phyloP scores from a whole-genome alignment of 2,888 invertebrate genomes.

The Hydriomena furcata region DNA sequence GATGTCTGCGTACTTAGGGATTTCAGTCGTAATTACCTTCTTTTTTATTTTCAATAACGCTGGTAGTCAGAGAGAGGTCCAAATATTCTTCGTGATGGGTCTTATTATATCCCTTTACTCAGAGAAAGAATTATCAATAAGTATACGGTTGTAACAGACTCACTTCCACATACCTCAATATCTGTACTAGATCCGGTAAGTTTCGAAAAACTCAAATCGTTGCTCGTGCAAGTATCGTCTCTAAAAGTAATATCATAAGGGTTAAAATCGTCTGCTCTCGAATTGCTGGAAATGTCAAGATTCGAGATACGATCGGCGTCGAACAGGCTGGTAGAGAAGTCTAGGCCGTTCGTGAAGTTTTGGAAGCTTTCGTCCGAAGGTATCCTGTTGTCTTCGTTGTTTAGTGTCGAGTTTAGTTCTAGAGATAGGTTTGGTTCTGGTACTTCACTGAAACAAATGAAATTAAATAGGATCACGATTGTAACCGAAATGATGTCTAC shows the following conservation, averaged over 20 bases:
- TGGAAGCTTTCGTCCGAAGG: conserved; percentile 68
- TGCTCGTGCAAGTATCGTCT: conserved; percentile 44
- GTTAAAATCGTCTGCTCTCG: conserved; percentile 57
- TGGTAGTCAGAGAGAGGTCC: too few species aligned
- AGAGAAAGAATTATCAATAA: too few species aligned
- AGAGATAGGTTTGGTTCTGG: conserved; percentile 18
- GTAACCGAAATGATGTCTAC: too few species aligned
- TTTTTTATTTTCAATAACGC: too few species aligned
- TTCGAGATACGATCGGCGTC: conserved; percentile 61
- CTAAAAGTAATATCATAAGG: conserved; percentile 44
- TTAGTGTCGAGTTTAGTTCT: conserved; percentile 35
- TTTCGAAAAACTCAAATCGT: conserved; percentile 41
- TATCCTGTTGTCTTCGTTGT: conserved; percentile 51
- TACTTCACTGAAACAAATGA: conserved; percentile 22
- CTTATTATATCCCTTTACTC: too few species aligned
- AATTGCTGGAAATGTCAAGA: conserved; percentile 57
- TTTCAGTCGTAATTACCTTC: too few species aligned
- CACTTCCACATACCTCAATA: conserved; percentile 25
- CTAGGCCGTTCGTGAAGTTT: conserved; percentile 58
- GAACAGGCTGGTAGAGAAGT: conserved; percentile 62
- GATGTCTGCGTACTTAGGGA: too few species aligned
- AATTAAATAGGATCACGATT: too few species aligned
- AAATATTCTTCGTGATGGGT: too few species aligned
- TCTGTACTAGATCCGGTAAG: conserved; percentile 14
- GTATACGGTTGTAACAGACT: background rate